Evolutionary conservation across 2,888 invertebrate genomes (phyloP), one percentile per base, ranked within the genome.

Genomic region (Euplagia quadripunctaria): DNA sequence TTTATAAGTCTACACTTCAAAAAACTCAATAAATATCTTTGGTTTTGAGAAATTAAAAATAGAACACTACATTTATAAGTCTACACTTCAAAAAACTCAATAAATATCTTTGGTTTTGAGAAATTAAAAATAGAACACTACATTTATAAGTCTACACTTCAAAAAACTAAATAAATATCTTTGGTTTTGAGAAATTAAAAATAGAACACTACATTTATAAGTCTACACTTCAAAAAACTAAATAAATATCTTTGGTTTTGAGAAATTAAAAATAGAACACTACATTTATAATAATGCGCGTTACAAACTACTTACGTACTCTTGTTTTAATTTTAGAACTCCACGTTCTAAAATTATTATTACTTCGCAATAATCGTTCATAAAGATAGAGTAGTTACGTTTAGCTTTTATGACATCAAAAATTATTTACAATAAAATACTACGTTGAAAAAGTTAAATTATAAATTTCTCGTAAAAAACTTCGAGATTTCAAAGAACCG

Each of bases 281-380:
- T 55, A 31, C 31, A 31, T 31, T 31, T 31, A 31, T 31, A 31
- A 31, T 31, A 1, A 20, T 4, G 20, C n/a, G 12, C 14, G 8
- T 49, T 31, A 67, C 17, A 9, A 41, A 17, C 41, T 67, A 17
- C 17, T 67, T 9, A n/a, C 42, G 52, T 31, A 31, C 31, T 31
- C 31, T 31, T 31, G 31, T 55, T 68, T 41, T 68, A 68, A 68
- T 52, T 68, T 42, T 52, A 68, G 52, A 68, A 12, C 17, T 4
- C 11, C 52, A 17, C 12, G 14, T 42, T 55, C n/a, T 55, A 68
- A 68, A 68, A 55, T 42, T 68, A 68, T 42, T 68, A 68, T 31
- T 20, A n/a, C 4, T 58, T 20, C 41, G 63, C 31, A 63, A 42
- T 17, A 20, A 20, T 41, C 42, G n/a, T 51, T 67, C 16, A 11